phyloP scores from a whole-genome alignment of 2,797 vertebrate genomes.

The Pterois miles region DNA sequence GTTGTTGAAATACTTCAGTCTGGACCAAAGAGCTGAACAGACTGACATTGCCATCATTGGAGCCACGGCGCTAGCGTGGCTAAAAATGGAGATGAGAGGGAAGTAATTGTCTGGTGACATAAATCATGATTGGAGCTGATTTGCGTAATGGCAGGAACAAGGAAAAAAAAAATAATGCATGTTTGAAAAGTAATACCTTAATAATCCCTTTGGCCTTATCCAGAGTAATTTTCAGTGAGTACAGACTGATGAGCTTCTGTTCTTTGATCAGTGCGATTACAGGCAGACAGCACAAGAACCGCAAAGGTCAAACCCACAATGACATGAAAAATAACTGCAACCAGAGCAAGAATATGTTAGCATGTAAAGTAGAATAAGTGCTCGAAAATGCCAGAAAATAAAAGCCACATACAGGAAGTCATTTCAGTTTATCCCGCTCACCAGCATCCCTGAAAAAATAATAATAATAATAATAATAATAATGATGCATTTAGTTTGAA shows the following conservation, averaged over 20 bases:
- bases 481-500: conserved; percentile 22
- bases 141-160: neutral
- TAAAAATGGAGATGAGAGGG: neutral
- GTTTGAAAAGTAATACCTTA: conserved; percentile 16
- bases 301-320: conserved; percentile 34
- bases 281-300: neutral
- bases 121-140: conserved; percentile 10
- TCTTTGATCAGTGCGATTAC: conserved; percentile 38
- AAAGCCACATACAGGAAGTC: neutral
- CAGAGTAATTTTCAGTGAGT: neutral
- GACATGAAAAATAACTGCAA: conserved; percentile 4
- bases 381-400: neutral
- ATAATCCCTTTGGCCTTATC: conserved; percentile 10
- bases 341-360: neutral
- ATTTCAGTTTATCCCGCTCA: conserved; percentile 4
- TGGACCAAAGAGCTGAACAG: neutral
- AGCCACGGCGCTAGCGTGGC: neutral
- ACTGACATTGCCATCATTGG: neutral
- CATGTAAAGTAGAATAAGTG: neutral
- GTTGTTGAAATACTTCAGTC: neutral
- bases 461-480: conserved; percentile 1
- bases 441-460: conserved; percentile 4
- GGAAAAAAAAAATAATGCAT: neutral
- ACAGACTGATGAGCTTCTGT: conserved; percentile 12
- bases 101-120: neutral